These are phyloP conservation scores for Callinectes sapidus DNA, from an alignment of 2,888 invertebrate species.

Conservation along the genomic window DNA sequence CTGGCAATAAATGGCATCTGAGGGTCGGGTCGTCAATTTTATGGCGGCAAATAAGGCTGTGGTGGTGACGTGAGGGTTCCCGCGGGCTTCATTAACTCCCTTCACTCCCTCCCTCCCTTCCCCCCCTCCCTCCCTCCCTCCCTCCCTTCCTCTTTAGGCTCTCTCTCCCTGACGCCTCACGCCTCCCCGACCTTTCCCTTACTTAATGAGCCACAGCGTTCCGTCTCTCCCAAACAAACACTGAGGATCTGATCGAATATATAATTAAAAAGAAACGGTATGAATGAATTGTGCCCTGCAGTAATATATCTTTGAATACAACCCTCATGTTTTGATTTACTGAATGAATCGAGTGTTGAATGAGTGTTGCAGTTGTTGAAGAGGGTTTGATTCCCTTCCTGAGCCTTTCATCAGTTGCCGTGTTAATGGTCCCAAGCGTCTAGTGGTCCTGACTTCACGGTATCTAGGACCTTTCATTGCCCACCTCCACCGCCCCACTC, in stretches of 20 bases:
- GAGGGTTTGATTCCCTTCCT: not conserved
- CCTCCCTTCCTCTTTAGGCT: not conserved
- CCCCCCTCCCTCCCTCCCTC: not conserved
- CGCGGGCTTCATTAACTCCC: conserved; percentile 13
- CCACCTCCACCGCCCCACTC: not conserved
- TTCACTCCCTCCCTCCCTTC: not conserved
- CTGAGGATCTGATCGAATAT: not conserved
- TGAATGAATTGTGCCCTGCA: not conserved
- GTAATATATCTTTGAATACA: not conserved
- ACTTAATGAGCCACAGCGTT: not conserved
- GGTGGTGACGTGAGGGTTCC: not conserved
- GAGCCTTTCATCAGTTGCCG: not conserved
- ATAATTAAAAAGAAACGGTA: not conserved
- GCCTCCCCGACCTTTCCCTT: conserved; percentile 3
- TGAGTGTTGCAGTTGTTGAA: not conserved
- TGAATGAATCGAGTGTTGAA: not conserved
- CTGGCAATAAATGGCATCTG: not conserved
- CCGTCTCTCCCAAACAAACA: conserved; percentile 25
- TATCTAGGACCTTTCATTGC: not conserved
- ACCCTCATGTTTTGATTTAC: not conserved
- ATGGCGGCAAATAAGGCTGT: conserved; percentile 6
- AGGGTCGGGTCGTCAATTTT: conserved; percentile 6
- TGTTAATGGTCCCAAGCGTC: not conserved
- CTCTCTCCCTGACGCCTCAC: not conserved
- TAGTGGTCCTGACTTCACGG: not conserved